Conservation (phyloP, 2,888 invertebrate species). For the Drosophila seclusa region DNA sequence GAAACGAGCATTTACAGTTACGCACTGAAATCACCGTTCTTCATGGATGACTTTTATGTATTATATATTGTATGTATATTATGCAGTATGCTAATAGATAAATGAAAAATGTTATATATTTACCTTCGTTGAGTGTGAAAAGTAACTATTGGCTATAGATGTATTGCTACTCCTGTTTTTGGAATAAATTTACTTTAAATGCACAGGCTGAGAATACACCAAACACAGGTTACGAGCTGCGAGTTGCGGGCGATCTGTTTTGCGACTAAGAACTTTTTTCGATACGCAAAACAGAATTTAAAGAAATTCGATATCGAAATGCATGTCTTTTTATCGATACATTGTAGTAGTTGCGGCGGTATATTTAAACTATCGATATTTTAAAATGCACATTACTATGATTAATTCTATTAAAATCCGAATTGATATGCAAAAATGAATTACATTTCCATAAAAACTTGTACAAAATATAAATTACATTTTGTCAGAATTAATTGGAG, state of each 20-base stretch:
- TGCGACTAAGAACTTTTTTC: slow-evolving; percentile 50
- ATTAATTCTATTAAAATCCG: background rate
- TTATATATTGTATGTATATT: background rate
- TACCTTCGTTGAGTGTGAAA: slow-evolving; percentile 48
- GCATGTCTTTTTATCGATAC: slow-evolving; percentile 22
- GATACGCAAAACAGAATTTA: slow-evolving; percentile 16
- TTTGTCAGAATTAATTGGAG: too few relatives aligned
- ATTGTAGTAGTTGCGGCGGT: background rate
- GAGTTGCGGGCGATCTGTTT: slow-evolving; percentile 55
- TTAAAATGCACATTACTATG: background rate
- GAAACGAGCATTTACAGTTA: slow-evolving; percentile 6
- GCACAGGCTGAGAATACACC: slow-evolving; percentile 64
- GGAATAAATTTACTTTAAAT: slow-evolving; percentile 66
- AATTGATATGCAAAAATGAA: background rate
- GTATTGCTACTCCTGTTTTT: slow-evolving; percentile 64
- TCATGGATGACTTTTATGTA: background rate
- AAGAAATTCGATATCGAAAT: slow-evolving; percentile 16
- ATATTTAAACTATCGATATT: slow-evolving; percentile 27
- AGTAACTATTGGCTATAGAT: slow-evolving; percentile 29
- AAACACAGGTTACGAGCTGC: slow-evolving; percentile 23
- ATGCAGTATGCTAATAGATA: background rate
- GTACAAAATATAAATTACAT: too few relatives aligned
- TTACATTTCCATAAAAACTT: slow-evolving; percentile 12
- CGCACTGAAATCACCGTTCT: slow-evolving; percentile 5
- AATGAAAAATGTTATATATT: background rate